Base-by-base conservation (phyloP, 2,888 invertebrate species). In the Sicus ferrugineus region DNA sequence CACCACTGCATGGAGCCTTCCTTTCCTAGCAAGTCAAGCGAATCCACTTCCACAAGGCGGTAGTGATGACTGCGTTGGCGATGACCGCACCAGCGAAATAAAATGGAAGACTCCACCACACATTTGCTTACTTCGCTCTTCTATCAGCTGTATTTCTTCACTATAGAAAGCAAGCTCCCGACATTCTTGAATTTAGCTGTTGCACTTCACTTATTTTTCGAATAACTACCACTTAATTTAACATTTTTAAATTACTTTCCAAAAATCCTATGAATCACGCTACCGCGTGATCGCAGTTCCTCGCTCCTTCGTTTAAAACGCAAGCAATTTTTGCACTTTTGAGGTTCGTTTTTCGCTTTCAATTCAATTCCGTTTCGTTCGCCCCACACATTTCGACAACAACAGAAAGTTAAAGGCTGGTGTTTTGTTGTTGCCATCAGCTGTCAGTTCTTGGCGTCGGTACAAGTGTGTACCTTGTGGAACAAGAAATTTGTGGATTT, bases 301-400 rank as follows among this genome's bases (percentile, higher is more conserved):
- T 28, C 6, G 3, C 28, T 28, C 7, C 26, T 34, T n/a, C 48
- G 48, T 48, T 65, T 52, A 5, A 58, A 54, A 46, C 42, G 58
- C 23, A 21, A 48, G 31, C 30, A 23, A 28, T 67, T 58, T 67
- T 23, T 67, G 67, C 48, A 48, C 23, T 34, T 30, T 46, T 67
- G 58, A 14, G 31, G 30, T 42, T 56, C 42, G 46, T 28, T 9
- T 67, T 66, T 38, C 28, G 42, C 0, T 38, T 54, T 16, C 11
- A 50, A 46, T 74, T 76, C 59, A 72, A 74, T 73, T 76, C 69
- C 71, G 46, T 70, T 70, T 50, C 42, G 67, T 72, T 70, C 54
- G 56, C 66, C 66, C 52, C 31, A 66, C 64, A 56, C 30, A 38
- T 9, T 34, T 56, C 38, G 56, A 66, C 66, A 66, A 9, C 54